Conservation (phyloP, 2,888 invertebrate genomes). For the Polymixis flavicincta region DNA sequence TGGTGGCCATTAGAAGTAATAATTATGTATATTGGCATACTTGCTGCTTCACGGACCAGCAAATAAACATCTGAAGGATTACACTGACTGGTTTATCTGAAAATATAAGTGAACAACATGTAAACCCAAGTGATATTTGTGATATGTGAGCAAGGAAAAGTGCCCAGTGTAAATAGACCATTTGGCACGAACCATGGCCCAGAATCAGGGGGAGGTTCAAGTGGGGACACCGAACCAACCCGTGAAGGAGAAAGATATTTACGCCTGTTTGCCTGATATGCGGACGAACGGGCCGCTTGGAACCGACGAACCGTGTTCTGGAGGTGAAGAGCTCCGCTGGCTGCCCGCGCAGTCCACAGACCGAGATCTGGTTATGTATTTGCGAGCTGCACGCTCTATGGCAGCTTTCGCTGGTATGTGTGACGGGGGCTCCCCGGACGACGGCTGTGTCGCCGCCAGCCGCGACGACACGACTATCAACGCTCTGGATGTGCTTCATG, state of each 20-base stretch:
- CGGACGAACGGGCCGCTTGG: constrained; percentile 87
- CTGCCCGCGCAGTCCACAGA: constrained; percentile 97
- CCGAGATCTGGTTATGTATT: constrained; percentile 99
- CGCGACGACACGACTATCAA: constrained; percentile 99
- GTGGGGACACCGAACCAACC: constrained; percentile 89
- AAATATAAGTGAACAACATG: constrained; percentile 79
- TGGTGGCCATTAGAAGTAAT: constrained; percentile 90
- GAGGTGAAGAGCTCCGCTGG: constrained; percentile 97
- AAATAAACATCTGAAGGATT: constrained; percentile 79
- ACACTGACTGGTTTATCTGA: constrained; percentile 70
- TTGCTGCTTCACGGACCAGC: constrained; percentile 85
- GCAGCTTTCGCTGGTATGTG: constrained; percentile 99
- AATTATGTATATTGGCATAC: constrained; percentile 91
- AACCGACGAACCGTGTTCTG: constrained; percentile 87
- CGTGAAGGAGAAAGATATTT: constrained; percentile 89
- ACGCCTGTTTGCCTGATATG: constrained; percentile 91
- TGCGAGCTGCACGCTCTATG: constrained; percentile 99
- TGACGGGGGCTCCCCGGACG: constrained; percentile 99
- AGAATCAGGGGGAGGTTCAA: constrained; percentile 90
- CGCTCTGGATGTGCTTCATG: constrained; percentile 98
- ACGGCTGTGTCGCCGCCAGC: constrained; percentile 98
- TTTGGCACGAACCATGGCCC: constrained; percentile 87
- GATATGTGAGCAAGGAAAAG: constrained; percentile 81
- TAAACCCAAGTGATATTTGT: constrained; percentile 78
- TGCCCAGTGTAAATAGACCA: constrained; percentile 83